Evolutionary conservation across 2,888 invertebrate species (phyloP), one percentile per base, ranked within the genome.

Genomic region (Apotomis betuletana): DNA sequence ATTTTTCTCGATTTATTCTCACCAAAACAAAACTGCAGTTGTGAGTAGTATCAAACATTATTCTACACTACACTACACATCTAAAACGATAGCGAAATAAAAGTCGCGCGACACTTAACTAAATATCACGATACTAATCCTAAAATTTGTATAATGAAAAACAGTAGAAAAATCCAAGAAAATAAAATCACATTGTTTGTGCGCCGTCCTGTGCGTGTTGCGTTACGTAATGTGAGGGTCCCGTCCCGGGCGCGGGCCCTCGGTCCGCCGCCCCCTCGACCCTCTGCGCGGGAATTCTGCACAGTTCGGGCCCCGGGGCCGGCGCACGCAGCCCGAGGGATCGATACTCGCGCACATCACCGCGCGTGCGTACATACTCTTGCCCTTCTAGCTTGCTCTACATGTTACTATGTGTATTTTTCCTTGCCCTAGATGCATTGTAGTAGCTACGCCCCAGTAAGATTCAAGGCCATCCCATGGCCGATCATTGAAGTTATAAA

Each of bases 131-230:
- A 85, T 83, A 80, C 87, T 91, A 88, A 90, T 87, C 86, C 91
- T 91, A 92, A 86, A 90, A 84, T 83, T 87, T 92, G 92, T 92
- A 92, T 90, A 92, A 86, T 90, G 82, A 89, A 91, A 92, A 91
- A 90, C 82, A 83, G 88, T 92, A 91, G 88, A 92, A 92, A 86
- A 84, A 82, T 76, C 85, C 85, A 85, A 85, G 87, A 88, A 90
- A 91, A 90, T 90, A 89, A 91, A 91, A 92, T 93, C 92, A 93
- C 93, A 92, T 93, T 89, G 88, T 92, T 93, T 93, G 93, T 93
- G 93, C 93, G 93, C 93, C 87, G 89, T 92, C 86, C 91, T 93
- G 93, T 93, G 93, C 93, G 93, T 93, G 88, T 89, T 88, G 85
- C 79, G 92, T 93, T 93, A 92, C 87, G 90, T 93, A 93, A 93